phyloP scores from a whole-genome alignment of 2,888 invertebrate species.

The Tachina grossa region DNA sequence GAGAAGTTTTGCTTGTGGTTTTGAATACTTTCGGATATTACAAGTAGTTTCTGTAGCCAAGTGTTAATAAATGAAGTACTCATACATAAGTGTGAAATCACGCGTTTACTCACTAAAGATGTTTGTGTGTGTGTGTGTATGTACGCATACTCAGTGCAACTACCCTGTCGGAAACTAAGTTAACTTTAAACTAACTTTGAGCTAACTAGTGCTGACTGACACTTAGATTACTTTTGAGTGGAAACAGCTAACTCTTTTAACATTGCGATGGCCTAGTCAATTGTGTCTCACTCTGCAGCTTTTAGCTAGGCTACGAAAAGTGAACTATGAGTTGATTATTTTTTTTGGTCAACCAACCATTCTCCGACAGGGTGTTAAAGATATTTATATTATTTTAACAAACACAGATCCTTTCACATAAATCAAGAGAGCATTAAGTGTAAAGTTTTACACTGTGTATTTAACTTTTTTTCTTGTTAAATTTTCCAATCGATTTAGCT shows the following conservation, averaged over 20 bases:
- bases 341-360: too few relatives aligned
- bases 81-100: slow-evolving; percentile 26
- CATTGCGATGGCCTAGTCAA: too few relatives aligned
- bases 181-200: too few relatives aligned
- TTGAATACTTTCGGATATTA: slow-evolving; percentile 45
- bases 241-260: too few relatives aligned
- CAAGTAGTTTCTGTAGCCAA: slow-evolving; percentile 15
- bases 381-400: slow-evolving; percentile 52
- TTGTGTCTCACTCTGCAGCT: too few relatives aligned
- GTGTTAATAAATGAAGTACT: neutral
- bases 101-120: neutral
- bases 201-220: too few relatives aligned
- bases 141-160: slow-evolving; percentile 17
- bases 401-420: neutral
- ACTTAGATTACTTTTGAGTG: too few relatives aligned
- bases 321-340: too few relatives aligned
- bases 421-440: slow-evolving; percentile 58
- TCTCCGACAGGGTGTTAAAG: neutral
- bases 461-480: slow-evolving; percentile 57
- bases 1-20: slow-evolving; percentile 59
- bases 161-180: neutral
- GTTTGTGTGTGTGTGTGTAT: slow-evolving; percentile 4
- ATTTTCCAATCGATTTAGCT: slow-evolving; percentile 68
- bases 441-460: slow-evolving; percentile 56
- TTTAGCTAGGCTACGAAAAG: too few relatives aligned